Evolutionary conservation across 2,797 vertebrate species (phyloP), one percentile per base, ranked within the genome.

Genomic region (Bucorvus abyssinicus): DNA sequence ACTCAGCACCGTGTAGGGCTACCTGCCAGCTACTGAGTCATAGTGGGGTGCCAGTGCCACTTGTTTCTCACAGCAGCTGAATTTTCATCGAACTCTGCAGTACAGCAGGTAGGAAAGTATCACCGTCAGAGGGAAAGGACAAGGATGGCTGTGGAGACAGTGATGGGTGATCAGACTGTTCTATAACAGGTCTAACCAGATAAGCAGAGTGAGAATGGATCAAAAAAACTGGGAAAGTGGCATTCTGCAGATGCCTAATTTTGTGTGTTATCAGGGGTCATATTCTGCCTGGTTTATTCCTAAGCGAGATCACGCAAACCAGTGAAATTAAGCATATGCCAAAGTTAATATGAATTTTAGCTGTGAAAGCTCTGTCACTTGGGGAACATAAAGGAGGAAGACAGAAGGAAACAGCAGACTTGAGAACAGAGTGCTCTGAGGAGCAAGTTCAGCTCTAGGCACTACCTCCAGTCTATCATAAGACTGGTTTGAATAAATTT

Each of bases 21-120:
- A 24, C 56, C 74, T 84, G 89, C 69, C 95, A 96, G 90, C 77
- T 78, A 32, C 34, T 53, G 89, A 92, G 81, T 93, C 78, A 71
- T 1, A 45, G 71, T 34, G 4, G 36, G 20, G 32, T 64, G 49
- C 34, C 9, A 23, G 34, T 49, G 57, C 76, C 84, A 90, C 71
- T 17, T 26, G 52, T 71, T 88, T 65, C 79, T 71, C 83, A 49
- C 56, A 81, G 76, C 85, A 88, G 69, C 56, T 60, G 64, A 86
- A 60, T 75, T 74, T 63, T 70, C 90, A 59, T 36, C 68, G 20
- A 50, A 40, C 34, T 83, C 86, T 85, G 79, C 55, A 89, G 74
- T 6, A 52, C 0, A 45, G 71, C 71, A 80, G 59, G 26, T 24
- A 59, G 42, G 47, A 84, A 85, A 73, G 57, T 10, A 24, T 1